These are phyloP conservation scores for Agonopterix heracliana DNA, from an alignment of 2,888 invertebrate genomes.

Conservation along the genomic window DNA sequence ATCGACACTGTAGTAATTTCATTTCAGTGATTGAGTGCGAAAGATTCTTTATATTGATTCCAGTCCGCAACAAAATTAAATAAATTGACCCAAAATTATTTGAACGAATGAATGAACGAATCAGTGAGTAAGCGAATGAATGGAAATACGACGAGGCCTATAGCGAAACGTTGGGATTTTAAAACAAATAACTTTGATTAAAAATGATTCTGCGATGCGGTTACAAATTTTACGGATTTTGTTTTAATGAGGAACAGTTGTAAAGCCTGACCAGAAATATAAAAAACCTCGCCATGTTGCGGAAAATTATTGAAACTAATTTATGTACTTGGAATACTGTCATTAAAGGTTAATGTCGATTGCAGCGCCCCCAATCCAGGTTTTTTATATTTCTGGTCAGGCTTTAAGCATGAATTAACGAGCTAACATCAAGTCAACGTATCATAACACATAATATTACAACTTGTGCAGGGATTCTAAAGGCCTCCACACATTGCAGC, in stretches of 20 bases:
- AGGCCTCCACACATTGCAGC: too few species aligned
- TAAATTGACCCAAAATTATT: constrained; percentile 26
- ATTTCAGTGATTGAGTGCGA: constrained; percentile 15
- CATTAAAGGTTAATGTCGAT: too few species aligned
- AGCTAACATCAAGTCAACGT: too few species aligned
- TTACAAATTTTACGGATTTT: not conserved
- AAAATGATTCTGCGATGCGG: constrained; percentile 11
- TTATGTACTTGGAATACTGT: too few species aligned
- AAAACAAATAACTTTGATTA: constrained; percentile 15
- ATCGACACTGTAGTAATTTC: constrained; percentile 13
- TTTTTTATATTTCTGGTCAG: too few species aligned
- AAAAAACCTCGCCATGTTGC: too few species aligned
- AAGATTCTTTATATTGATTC: constrained; percentile 21
- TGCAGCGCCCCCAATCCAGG: too few species aligned
- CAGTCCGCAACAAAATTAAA: constrained; percentile 18
- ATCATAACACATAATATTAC: too few species aligned
- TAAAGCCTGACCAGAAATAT: too few species aligned
- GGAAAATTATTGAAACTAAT: too few species aligned
- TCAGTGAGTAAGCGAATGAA: constrained; percentile 8
- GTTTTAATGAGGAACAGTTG: not conserved
- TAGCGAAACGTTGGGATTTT: constrained; percentile 1
- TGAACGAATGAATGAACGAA: constrained; percentile 19
- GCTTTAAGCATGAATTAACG: too few species aligned
- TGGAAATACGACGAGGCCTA: constrained; percentile 8
- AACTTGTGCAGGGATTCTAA: too few species aligned